Conservation (phyloP, 2,797 vertebrate genomes). For the Pseudochromis fuscus region DNA sequence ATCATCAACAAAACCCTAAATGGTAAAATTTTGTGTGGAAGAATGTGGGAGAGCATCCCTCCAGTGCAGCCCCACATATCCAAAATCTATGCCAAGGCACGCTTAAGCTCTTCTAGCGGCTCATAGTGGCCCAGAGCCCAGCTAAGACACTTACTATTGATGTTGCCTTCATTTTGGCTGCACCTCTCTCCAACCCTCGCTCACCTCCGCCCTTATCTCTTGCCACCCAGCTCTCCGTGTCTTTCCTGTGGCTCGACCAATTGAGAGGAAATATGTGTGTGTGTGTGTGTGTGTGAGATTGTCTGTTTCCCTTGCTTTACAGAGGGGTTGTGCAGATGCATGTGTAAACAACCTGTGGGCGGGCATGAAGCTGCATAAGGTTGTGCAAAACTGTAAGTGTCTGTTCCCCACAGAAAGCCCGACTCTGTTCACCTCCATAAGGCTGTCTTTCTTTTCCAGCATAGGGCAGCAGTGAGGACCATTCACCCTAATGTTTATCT, state of each 20-base stretch:
- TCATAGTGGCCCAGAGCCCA: conserved; percentile 65
- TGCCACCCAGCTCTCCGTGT: conserved; percentile 63
- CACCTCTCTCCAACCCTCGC: conserved; percentile 47
- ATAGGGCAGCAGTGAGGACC: conserved; percentile 65
- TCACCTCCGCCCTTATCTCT: conserved; percentile 73
- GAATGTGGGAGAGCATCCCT: conserved; percentile 62
- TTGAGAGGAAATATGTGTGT: conserved; percentile 18
- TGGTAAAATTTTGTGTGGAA: conserved; percentile 51
- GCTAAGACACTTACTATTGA: conserved; percentile 68
- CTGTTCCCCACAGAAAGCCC: conserved; percentile 78
- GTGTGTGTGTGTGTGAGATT: conserved; percentile 9
- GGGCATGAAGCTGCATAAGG: conserved; percentile 55
- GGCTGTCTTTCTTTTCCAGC: conserved; percentile 76
- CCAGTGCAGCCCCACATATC: conserved; percentile 46
- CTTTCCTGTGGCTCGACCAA: conserved; percentile 53
- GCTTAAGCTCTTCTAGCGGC: conserved; percentile 62
- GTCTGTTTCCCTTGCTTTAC: conserved; percentile 36
- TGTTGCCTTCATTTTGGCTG: conserved; percentile 64
- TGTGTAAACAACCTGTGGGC: conserved; percentile 75
- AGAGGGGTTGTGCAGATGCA: conserved; percentile 58
- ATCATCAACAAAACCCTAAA: conserved; percentile 45
- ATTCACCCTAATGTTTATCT: conserved; percentile 80
- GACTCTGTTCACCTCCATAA: conserved; percentile 81
- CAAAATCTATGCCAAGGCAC: conserved; percentile 61
- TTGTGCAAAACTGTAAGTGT: conserved; percentile 70